These are phyloP conservation scores for Riptortus pedestris DNA, from an alignment of 1,140 invertebrate genomes.

Conservation along the genomic window DNA sequence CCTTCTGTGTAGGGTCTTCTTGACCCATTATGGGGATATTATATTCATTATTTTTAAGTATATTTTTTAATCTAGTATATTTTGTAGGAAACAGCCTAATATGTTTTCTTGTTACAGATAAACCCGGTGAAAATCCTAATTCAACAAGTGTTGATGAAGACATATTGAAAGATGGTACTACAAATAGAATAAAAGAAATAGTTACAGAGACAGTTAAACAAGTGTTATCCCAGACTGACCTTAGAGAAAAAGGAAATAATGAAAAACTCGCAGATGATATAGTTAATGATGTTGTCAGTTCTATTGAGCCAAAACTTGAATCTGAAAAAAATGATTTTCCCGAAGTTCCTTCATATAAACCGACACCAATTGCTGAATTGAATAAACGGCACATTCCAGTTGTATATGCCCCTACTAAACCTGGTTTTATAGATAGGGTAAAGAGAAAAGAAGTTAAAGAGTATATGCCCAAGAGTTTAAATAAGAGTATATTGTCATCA, in stretches of 20 bases:
- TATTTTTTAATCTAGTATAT: too few relatives aligned
- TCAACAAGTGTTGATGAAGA: background rate
- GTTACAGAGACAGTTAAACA: conserved; percentile 8
- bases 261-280: background rate
- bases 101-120: too few relatives aligned
- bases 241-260: background rate
- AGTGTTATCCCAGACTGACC: background rate
- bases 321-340: background rate
- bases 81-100: too few relatives aligned
- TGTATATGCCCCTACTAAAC: conserved; percentile 31
- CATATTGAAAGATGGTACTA: background rate
- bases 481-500: background rate
- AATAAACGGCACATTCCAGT: conserved; percentile 44
- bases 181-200: background rate
- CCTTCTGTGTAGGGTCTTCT: too few relatives aligned
- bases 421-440: background rate
- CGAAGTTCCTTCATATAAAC: conserved; percentile 41
- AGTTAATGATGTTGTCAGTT: background rate
- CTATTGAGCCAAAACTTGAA: background rate
- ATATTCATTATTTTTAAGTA: too few relatives aligned
- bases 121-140: too few relatives aligned
- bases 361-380: conserved; percentile 49
- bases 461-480: background rate
- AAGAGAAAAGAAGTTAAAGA: background rate
- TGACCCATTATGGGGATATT: too few relatives aligned